These are phyloP conservation scores for Sphaerodactylus townsendi DNA, from an alignment of 2,113 vertebrate species.

Conservation along the genomic window DNA sequence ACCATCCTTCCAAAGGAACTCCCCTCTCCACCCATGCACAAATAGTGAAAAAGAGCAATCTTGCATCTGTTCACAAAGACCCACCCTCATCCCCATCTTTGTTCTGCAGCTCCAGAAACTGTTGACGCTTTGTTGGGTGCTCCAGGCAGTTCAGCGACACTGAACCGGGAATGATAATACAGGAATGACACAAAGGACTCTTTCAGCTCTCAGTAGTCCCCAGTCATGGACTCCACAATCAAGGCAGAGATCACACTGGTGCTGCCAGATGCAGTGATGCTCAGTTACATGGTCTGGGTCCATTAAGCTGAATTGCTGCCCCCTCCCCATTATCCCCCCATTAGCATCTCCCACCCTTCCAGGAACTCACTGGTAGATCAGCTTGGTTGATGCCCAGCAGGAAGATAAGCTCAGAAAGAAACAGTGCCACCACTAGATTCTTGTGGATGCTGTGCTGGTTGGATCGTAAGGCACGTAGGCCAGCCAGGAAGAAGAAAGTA, in stretches of 20 bases:
- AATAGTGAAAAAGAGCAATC: neutral
- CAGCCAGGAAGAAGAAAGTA: slow-evolving; percentile 82
- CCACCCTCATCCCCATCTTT: neutral
- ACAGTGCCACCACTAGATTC: slow-evolving; percentile 82
- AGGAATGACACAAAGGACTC: neutral
- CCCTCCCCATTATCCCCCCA: neutral
- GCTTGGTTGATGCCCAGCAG: slow-evolving; percentile 93
- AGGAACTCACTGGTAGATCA: slow-evolving; percentile 81
- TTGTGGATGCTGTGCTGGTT: slow-evolving; percentile 89
- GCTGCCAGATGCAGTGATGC: neutral
- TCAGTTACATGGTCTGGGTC: too few species aligned
- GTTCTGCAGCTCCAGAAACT: neutral
- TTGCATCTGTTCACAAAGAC: neutral
- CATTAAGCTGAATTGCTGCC: neutral
- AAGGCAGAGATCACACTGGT: neutral
- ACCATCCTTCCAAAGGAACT: too few species aligned
- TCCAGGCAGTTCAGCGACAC: neutral
- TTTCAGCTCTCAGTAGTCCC: neutral
- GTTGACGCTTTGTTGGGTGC: neutral
- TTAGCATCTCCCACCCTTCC: neutral
- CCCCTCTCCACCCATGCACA: neutral
- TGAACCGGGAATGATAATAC: neutral
- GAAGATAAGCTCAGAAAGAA: slow-evolving; percentile 90
- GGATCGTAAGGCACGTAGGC: slow-evolving; percentile 79
- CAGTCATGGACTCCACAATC: neutral